These are phyloP conservation scores for Stegodyphus mimosarum DNA, from an alignment of 1,140 invertebrate genomes.

Conservation along the genomic window DNA sequence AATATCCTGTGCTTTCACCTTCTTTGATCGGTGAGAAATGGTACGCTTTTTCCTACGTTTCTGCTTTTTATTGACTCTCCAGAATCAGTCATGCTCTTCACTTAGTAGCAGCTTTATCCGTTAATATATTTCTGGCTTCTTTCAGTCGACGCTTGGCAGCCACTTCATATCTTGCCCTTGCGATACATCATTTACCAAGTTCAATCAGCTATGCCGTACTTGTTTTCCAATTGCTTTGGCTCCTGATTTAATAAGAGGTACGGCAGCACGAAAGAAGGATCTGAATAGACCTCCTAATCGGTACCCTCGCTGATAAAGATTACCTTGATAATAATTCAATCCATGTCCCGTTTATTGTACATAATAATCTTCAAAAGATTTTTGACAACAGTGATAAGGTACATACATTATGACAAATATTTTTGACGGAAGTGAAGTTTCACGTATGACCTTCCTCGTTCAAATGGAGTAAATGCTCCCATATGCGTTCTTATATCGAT, in stretches of 20 bases:
- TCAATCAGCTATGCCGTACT: not conserved
- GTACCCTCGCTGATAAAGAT: not conserved
- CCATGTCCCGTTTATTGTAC: not conserved
- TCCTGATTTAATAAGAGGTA: constrained; percentile 6
- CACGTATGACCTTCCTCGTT: constrained; percentile 5
- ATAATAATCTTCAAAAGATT: constrained; percentile 9
- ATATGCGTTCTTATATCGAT: constrained; percentile 9
- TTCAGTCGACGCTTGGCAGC: constrained; percentile 10
- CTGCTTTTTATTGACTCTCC: not conserved
- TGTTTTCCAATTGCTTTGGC: constrained; percentile 10
- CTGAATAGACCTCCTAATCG: not conserved
- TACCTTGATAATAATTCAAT: not conserved
- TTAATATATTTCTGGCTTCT: not conserved
- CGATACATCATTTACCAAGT: not conserved
- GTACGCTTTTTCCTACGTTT: not conserved
- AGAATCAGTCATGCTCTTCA: not conserved
- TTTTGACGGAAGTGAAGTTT: constrained; percentile 19
- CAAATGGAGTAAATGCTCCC: not conserved
- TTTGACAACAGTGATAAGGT: not conserved
- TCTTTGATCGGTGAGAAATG: not conserved
- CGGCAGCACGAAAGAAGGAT: not conserved
- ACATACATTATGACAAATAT: not conserved
- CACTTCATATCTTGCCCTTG: not conserved
- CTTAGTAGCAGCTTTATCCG: not conserved
- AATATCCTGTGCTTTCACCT: constrained; percentile 11